These are phyloP conservation scores for Dasyurus viverrinus DNA, from an alignment of 2,113 vertebrate species.

Conservation along the genomic window DNA sequence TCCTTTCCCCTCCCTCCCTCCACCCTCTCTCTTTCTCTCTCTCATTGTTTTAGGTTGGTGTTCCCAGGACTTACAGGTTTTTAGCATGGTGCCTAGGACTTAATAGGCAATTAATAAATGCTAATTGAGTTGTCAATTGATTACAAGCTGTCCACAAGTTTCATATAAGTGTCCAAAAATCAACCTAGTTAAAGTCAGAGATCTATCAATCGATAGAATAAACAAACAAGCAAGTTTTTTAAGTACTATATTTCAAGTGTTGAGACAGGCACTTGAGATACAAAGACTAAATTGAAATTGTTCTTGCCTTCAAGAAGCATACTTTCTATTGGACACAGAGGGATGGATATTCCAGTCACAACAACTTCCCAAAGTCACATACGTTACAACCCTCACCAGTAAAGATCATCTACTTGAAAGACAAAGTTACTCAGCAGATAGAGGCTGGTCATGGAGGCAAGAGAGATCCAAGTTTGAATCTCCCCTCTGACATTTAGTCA, in stretches of 20 bases:
- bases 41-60: background rate
- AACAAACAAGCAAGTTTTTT: background rate
- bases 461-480: background rate
- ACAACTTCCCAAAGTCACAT: background rate
- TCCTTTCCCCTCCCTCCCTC: too few relatives aligned
- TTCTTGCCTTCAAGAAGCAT: background rate
- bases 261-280: background rate
- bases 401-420: background rate
- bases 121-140: background rate
- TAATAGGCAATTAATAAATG: background rate
- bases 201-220: background rate
- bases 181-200: background rate
- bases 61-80: background rate
- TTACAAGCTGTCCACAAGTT: background rate
- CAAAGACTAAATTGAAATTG: background rate
- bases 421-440: background rate
- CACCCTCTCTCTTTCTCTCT: background rate
- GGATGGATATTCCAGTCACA: background rate
- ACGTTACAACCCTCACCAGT: background rate
- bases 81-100: background rate
- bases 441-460: background rate
- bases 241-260: background rate
- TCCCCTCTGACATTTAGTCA: background rate
- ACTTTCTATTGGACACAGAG: background rate
- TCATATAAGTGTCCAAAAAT: background rate